phyloP scores from a whole-genome alignment of 2,888 invertebrate species.

The Orgyia antiqua region DNA sequence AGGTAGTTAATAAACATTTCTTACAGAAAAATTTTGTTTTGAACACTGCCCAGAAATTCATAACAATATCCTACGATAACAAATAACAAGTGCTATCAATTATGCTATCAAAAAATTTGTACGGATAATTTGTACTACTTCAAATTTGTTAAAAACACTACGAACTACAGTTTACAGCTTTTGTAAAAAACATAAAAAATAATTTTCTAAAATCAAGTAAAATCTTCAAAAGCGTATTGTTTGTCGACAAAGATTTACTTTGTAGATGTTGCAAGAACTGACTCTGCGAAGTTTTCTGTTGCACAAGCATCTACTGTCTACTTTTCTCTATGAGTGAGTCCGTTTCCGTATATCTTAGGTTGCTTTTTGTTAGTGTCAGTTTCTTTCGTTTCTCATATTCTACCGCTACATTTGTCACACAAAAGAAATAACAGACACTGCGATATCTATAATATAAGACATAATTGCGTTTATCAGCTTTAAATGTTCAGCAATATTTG shows the following conservation, averaged over 20 bases:
- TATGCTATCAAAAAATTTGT: no score
- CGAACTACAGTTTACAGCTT: no score
- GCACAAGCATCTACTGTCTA: constrained; percentile 48
- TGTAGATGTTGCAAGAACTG: constrained; percentile 45
- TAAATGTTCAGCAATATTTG: no score
- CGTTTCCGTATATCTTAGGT: constrained; percentile 72
- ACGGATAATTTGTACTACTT: no score
- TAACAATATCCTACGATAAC: no score
- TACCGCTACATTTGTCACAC: constrained; percentile 54
- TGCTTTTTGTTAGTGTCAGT: constrained; percentile 59
- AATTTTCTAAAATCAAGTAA: no score
- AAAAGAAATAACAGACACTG: constrained; percentile 35
- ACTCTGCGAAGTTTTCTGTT: constrained; percentile 61
- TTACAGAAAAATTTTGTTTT: no score
- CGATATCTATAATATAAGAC: constrained; percentile 15
- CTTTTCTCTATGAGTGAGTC: constrained; percentile 69
- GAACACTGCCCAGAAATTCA: no score
- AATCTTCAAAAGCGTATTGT: constrained; percentile 14
- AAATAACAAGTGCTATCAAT: no score
- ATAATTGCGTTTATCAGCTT: not conserved
- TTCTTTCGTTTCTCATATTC: constrained; percentile 63
- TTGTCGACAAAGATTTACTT: constrained; percentile 42
- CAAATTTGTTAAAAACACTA: no score
- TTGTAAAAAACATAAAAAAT: no score
- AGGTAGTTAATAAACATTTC: no score